These are phyloP conservation scores for Pampus argenteus DNA, from an alignment of 2,797 vertebrate genomes.

Conservation along the genomic window DNA sequence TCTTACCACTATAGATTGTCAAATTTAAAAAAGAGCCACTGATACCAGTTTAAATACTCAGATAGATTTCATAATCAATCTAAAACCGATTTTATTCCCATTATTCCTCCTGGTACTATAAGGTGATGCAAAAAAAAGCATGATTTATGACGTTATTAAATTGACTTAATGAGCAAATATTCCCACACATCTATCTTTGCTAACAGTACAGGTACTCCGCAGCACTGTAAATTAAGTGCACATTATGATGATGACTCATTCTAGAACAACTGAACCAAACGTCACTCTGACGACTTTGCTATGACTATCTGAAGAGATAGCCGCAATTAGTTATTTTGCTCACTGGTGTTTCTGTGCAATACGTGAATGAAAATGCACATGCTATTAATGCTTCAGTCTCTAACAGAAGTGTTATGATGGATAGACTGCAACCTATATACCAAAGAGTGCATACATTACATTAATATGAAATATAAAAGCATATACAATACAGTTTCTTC, in stretches of 20 bases:
- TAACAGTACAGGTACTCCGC: conserved; percentile 5
- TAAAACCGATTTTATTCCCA: too few species aligned
- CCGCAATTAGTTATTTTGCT: conserved; percentile 20
- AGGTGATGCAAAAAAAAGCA: background rate
- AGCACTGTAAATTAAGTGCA: conserved; percentile 7
- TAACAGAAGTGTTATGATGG: background rate
- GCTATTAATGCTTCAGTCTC: background rate
- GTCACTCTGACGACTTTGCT: conserved; percentile 48
- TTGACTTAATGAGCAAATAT: conserved; percentile 6
- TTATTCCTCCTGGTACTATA: too few species aligned
- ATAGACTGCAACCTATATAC: background rate
- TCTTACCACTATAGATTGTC: background rate
- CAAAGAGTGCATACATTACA: background rate
- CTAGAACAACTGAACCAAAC: conserved; percentile 33
- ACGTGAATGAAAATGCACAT: conserved; percentile 19
- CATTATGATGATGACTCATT: conserved; percentile 59
- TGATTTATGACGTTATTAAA: background rate
- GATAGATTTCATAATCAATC: too few species aligned
- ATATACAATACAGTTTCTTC: background rate
- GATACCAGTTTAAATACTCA: too few species aligned
- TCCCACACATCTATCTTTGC: conserved; percentile 12
- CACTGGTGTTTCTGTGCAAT: conserved; percentile 1
- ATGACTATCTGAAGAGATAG: conserved; percentile 14
- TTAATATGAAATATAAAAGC: background rate
- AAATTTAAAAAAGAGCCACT: background rate